Conservation (phyloP, 2,113 vertebrate genomes). For the Podarcis cretensis region DNA sequence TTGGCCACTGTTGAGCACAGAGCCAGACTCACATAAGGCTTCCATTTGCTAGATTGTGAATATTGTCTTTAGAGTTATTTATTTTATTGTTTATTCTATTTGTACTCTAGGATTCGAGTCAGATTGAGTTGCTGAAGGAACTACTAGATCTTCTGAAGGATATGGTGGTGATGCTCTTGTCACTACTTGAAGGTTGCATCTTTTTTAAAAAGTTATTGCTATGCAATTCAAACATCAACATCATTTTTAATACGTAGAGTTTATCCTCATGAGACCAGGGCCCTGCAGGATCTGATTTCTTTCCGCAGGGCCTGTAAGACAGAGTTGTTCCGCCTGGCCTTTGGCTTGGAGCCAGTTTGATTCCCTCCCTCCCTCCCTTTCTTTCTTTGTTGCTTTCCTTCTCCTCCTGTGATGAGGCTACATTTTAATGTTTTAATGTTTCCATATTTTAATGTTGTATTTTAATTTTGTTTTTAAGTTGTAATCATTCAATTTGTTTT, state of each 20-base stretch:
- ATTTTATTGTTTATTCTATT: not conserved
- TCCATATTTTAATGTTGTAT: no score
- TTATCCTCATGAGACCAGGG: not conserved
- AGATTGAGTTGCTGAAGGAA: slow-evolving; percentile 97
- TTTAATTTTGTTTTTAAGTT: no score
- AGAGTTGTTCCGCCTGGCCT: no score
- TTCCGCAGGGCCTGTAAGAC: no score
- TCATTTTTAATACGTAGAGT: not conserved
- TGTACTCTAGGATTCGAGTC: slow-evolving; percentile 89
- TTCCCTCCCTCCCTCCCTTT: no score
- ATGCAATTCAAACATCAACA: slow-evolving; percentile 3
- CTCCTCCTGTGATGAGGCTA: no score
- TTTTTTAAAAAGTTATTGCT: slow-evolving; percentile 31
- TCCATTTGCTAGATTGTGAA: not conserved
- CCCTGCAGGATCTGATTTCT: no score
- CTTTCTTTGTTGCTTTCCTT: no score
- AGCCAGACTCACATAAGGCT: not conserved
- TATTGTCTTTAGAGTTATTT: not conserved
- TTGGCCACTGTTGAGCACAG: no score
- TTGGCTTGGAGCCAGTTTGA: no score
- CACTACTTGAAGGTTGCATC: slow-evolving; percentile 92
- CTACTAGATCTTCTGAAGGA: slow-evolving; percentile 96
- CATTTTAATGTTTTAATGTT: no score
- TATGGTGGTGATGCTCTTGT: slow-evolving; percentile 99
- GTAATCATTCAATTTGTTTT: no score